phyloP scores from a whole-genome alignment of 2,888 invertebrate species.

The Zygothrica quintamaculata region DNA sequence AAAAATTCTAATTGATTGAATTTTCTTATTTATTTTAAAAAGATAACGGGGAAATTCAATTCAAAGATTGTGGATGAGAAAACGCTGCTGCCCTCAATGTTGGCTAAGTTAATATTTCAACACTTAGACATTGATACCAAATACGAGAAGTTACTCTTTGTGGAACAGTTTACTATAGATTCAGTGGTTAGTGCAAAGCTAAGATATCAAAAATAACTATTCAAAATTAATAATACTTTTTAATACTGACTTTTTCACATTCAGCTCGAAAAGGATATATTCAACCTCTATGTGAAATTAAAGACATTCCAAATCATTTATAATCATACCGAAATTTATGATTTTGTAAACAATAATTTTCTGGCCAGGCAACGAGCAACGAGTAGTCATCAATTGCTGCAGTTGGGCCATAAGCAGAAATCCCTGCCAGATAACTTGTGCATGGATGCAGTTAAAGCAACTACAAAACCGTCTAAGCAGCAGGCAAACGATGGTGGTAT shows the following conservation, averaged over 20 bases:
- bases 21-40: too few relatives aligned
- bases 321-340: conserved; percentile 87
- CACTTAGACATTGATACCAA: conserved; percentile 87
- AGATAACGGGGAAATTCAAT: conserved; percentile 87
- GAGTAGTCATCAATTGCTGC: conserved; percentile 59
- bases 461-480: conserved; percentile 39
- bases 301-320: conserved; percentile 89
- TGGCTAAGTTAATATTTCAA: conserved; percentile 88
- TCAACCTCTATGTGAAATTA: conserved; percentile 88
- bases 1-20: too few relatives aligned
- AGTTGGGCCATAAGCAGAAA: conserved; percentile 70
- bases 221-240: not conserved
- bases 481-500: conserved; percentile 60
- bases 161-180: conserved; percentile 87
- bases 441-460: conserved; percentile 27
- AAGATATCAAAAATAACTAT: not conserved
- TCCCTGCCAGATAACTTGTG: conserved; percentile 72
- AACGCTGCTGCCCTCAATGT: conserved; percentile 86
- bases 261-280: conserved; percentile 86
- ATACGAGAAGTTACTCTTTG: conserved; percentile 86
- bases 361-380: conserved; percentile 83
- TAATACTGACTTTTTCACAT: not conserved
- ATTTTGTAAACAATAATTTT: conserved; percentile 86
- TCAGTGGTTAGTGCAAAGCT: conserved; percentile 83
- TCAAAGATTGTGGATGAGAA: conserved; percentile 84